Base-by-base conservation (phyloP, 2,113 vertebrate species). In the Talpa occidentalis region DNA sequence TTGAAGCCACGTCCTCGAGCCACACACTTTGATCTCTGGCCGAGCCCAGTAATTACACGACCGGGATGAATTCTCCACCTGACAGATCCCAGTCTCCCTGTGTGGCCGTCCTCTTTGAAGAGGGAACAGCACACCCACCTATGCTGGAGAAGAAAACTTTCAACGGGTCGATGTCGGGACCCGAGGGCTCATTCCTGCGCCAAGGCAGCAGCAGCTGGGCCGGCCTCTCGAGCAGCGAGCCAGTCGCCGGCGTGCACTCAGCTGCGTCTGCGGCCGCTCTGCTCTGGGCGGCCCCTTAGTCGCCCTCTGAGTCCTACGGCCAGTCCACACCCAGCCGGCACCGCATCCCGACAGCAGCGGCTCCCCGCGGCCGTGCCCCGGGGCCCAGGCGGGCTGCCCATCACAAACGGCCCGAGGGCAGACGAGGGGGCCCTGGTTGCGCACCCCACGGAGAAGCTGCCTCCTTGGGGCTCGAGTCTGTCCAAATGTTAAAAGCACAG, bases 91-190 rank as follows among this genome's bases (percentile, higher is more conserved):
- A 88, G 97, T 97, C 97, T 98, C 96, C 94, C 97, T 97, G 98
- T 98, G 98, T 97, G 97, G 97, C 82, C 97, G 96, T 88, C 97
- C 92, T 94, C 97, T 98, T 98, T 96, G 81, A 98, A 97, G 97
- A 97, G 72, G 96, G 93, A 24, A 82, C 49, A 52, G 15, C 49
- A 52, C 49, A 7, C 60, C 40, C 56, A 95, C n/a, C 94, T 95
- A 95, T 79, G 92, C 84, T 90, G 95, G 95, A 97, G 98, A 97
- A 97, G 95, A 93, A 96, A 97, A 94, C 87, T 97, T 97, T 96
- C 97, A 98, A 96, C 96, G 97, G 97, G 97, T 97, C 96, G 94
- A 97, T 97, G 97, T 94, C 95, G 92, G 93, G 96, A 98, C 97
- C 97, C 97, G 96, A 79, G 91, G 95, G 77, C n/a, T 47, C 95